These are phyloP conservation scores for Anastrepha obliqua DNA, from an alignment of 1,140 invertebrate species.

Conservation along the genomic window DNA sequence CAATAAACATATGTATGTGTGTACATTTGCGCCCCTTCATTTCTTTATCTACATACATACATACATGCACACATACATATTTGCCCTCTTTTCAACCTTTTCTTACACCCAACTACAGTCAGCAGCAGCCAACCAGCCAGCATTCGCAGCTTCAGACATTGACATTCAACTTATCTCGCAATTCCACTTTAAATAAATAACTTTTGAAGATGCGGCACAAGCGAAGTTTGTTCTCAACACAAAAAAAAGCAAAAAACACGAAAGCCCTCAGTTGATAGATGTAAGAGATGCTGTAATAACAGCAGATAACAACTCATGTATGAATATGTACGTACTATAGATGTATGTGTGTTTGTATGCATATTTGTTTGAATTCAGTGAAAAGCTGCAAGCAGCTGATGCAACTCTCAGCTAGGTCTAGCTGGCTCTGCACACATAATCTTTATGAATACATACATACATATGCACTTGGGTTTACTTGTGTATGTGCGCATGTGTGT, in stretches of 20 bases:
- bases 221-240: conserved; percentile 8
- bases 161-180: conserved; percentile 38
- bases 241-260: background rate
- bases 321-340: background rate
- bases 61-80: background rate
- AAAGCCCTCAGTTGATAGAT: background rate
- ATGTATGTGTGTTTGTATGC: background rate
- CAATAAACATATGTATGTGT: too few relatives aligned
- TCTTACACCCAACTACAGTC: background rate
- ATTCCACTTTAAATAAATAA: conserved; percentile 37
- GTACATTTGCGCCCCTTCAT: too few relatives aligned
- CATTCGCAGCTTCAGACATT: background rate
- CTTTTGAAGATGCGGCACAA: conserved; percentile 42
- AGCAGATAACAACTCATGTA: background rate
- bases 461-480: background rate
- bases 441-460: background rate
- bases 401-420: background rate
- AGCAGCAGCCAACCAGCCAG: background rate
- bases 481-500: background rate
- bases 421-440: background rate
- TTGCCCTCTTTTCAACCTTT: background rate
- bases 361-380: background rate
- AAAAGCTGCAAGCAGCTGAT: background rate
- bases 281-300: conserved; percentile 37
- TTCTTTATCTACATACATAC: background rate